phyloP scores from a whole-genome alignment of 2,888 invertebrate species.

The Phaedon cochleariae region DNA sequence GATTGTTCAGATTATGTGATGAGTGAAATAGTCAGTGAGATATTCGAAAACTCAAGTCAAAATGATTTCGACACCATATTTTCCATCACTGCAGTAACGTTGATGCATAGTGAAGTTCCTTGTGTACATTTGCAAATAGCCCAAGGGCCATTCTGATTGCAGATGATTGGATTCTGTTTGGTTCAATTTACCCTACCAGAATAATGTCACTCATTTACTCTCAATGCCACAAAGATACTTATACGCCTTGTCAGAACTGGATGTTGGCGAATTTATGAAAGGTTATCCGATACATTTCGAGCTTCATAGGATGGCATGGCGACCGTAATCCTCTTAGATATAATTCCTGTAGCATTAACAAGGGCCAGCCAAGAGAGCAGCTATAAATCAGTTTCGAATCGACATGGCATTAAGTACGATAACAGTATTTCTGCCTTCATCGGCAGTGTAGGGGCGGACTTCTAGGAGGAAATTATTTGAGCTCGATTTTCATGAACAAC shows the following conservation, averaged over 20 bases:
- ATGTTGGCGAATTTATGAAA: not conserved
- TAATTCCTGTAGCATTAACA: constrained; percentile 25
- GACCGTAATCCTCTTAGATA: constrained; percentile 29
- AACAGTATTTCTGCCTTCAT: constrained; percentile 31
- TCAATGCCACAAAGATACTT: too few relatives aligned
- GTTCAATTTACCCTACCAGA: too few relatives aligned
- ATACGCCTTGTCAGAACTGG: not conserved
- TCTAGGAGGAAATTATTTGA: not conserved
- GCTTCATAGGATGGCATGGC: constrained; percentile 14
- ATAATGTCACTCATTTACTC: not conserved
- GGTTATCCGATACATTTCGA: not conserved
- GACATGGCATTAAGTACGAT: constrained; percentile 42
- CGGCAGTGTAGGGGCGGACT: constrained; percentile 22
- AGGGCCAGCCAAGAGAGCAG: constrained; percentile 14
- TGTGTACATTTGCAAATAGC: too few relatives aligned
- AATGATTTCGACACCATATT: too few relatives aligned
- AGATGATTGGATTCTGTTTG: too few relatives aligned
- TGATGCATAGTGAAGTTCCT: too few relatives aligned
- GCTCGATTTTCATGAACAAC: too few relatives aligned
- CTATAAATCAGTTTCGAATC: constrained; percentile 40
- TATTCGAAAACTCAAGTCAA: too few relatives aligned
- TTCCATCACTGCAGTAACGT: too few relatives aligned
- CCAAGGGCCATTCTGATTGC: too few relatives aligned
- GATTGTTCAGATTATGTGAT: too few relatives aligned
- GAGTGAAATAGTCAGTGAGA: too few relatives aligned